These are phyloP conservation scores for Ametastegia equiseti DNA, from an alignment of 2,888 invertebrate species.

Conservation along the genomic window DNA sequence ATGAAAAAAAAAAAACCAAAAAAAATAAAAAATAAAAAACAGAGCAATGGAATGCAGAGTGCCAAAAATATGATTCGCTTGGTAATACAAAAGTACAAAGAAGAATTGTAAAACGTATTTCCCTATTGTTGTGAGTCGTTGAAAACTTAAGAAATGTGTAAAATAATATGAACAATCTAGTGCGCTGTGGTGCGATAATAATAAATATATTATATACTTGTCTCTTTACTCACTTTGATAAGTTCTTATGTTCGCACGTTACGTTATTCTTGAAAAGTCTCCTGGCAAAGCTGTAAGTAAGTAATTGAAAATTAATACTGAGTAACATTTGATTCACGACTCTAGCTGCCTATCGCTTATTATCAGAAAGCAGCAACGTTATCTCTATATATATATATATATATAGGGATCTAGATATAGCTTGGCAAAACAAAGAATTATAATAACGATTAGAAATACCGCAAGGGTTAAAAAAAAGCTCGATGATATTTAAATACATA, in stretches of 20 bases:
- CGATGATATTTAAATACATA: neutral
- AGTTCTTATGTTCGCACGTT: slow-evolving; percentile 31
- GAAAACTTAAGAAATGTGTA: neutral
- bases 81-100: neutral
- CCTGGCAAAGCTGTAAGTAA: slow-evolving; percentile 40
- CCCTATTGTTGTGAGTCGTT: neutral
- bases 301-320: slow-evolving; percentile 19
- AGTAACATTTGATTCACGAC: slow-evolving; percentile 15
- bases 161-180: too few relatives aligned
- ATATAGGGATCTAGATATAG: slow-evolving; percentile 32
- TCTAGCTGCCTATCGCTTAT: slow-evolving; percentile 17
- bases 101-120: neutral
- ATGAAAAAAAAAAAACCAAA: too few relatives aligned
- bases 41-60: neutral
- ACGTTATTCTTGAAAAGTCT: slow-evolving; percentile 24
- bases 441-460: neutral
- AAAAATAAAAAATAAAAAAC: too few relatives aligned
- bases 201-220: neutral
- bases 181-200: neutral
- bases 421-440: slow-evolving; percentile 19
- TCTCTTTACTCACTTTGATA: slow-evolving; percentile 34
- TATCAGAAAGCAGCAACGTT: slow-evolving; percentile 38
- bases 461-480: neutral
- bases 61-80: neutral
- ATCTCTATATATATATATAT: too few relatives aligned